Evolutionary conservation across 2,113 vertebrate species (phyloP).

Genomic region (Gopherus flavomarginatus): DNA sequence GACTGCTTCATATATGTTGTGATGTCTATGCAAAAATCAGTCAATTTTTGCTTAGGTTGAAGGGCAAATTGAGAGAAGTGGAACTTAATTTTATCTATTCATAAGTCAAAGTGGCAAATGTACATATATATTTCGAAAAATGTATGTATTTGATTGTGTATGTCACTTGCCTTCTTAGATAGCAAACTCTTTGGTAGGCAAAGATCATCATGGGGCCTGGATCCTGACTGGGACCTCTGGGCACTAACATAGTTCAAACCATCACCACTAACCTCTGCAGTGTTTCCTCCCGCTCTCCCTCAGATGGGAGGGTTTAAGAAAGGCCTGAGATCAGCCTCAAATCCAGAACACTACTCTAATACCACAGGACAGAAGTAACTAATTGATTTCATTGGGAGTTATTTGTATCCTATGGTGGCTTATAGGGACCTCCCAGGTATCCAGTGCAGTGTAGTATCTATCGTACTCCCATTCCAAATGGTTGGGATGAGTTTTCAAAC

Average conservation of each 20-base stretch:
- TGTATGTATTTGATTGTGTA: rapidly evolving
- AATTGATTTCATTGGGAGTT: background rate
- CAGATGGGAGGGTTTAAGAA: background rate
- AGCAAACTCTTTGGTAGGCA: background rate
- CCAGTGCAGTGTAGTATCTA: background rate
- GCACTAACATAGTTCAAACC: background rate
- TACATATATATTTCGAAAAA: background rate
- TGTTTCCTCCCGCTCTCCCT: background rate
- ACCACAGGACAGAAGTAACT: background rate
- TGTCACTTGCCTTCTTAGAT: too few relatives aligned
- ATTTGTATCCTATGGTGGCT: background rate
- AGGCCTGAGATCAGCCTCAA: background rate
- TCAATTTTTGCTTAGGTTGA: background rate
- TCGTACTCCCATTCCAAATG: background rate
- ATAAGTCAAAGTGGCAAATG: background rate
- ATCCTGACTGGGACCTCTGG: background rate
- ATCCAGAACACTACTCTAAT: background rate
- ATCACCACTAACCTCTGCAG: background rate
- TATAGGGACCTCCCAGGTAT: background rate
- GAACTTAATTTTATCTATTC: background rate
- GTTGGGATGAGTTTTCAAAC: background rate
- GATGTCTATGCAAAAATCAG: background rate
- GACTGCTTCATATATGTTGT: background rate
- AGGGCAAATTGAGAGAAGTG: background rate
- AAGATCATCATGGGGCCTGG: background rate